These are phyloP conservation scores for Macaria notata DNA, from an alignment of 2,888 invertebrate genomes.

Conservation along the genomic window DNA sequence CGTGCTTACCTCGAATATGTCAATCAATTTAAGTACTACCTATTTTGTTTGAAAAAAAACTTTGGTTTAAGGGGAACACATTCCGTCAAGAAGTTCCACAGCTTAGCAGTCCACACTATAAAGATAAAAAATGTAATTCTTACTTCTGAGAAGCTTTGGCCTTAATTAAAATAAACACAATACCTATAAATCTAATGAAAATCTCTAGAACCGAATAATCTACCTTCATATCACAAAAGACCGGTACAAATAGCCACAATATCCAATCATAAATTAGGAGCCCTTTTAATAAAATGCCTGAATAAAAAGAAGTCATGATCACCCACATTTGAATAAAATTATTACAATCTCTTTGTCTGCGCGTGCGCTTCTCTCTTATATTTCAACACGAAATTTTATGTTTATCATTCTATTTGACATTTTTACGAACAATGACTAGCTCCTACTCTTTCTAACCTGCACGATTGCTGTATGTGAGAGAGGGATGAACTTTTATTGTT, in stretches of 20 bases:
- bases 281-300: conserved; percentile 49
- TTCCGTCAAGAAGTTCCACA: too few relatives aligned
- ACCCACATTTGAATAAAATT: conserved; percentile 67
- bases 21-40: too few relatives aligned
- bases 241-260: conserved; percentile 44
- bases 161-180: too few relatives aligned
- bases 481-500: conserved; percentile 60
- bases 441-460: conserved; percentile 52
- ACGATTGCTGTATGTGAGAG: conserved; percentile 43
- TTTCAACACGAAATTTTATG: conserved; percentile 77
- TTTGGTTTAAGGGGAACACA: too few relatives aligned
- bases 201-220: not conserved
- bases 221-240: conserved; percentile 28
- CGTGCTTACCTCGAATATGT: too few relatives aligned
- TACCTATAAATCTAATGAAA: too few relatives aligned
- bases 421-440: conserved; percentile 72
- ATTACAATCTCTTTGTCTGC: conserved; percentile 60
- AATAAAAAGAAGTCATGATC: conserved; percentile 52
- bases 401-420: conserved; percentile 81
- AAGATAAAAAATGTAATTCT: too few relatives aligned
- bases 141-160: too few relatives aligned
- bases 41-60: too few relatives aligned
- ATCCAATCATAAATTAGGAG: conserved; percentile 49
- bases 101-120: too few relatives aligned
- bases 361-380: conserved; percentile 58